Conservation (phyloP, 2,888 invertebrate genomes). For the Plusia festucae region DNA sequence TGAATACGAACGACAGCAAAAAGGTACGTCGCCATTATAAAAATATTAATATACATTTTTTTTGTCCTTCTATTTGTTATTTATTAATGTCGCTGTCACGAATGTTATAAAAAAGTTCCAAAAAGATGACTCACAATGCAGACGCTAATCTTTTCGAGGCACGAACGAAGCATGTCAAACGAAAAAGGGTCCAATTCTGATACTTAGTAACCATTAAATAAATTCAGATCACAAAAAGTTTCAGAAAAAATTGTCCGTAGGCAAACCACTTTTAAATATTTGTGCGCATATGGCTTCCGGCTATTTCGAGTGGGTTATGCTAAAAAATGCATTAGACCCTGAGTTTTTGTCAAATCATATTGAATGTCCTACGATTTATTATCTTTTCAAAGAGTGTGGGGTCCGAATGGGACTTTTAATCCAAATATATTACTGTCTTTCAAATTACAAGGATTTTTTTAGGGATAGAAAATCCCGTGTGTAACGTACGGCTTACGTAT, state of each 20-base stretch:
- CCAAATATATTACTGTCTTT: constrained; percentile 68
- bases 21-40: constrained; percentile 63
- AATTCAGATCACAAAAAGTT: constrained; percentile 78
- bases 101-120: constrained; percentile 73
- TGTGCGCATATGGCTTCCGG: constrained; percentile 88
- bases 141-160: constrained; percentile 84
- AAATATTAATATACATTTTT: constrained; percentile 77
- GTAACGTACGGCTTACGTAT: constrained; percentile 40
- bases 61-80: constrained; percentile 81
- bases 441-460: constrained; percentile 44
- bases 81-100: constrained; percentile 84
- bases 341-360: constrained; percentile 70
- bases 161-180: constrained; percentile 79
- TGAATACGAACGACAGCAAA: constrained; percentile 63
- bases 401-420: constrained; percentile 63
- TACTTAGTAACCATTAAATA: constrained; percentile 88
- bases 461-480: constrained; percentile 18
- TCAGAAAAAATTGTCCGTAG: constrained; percentile 77
- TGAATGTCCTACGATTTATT: constrained; percentile 75
- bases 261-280: constrained; percentile 87
- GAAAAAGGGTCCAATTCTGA: constrained; percentile 82
- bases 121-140: constrained; percentile 84
- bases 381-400: constrained; percentile 63
- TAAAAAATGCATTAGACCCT: constrained; percentile 75
- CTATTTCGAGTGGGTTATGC: constrained; percentile 87